Evolutionary conservation across 2,113 vertebrate species (phyloP).

Genomic region (Mugil cephalus): DNA sequence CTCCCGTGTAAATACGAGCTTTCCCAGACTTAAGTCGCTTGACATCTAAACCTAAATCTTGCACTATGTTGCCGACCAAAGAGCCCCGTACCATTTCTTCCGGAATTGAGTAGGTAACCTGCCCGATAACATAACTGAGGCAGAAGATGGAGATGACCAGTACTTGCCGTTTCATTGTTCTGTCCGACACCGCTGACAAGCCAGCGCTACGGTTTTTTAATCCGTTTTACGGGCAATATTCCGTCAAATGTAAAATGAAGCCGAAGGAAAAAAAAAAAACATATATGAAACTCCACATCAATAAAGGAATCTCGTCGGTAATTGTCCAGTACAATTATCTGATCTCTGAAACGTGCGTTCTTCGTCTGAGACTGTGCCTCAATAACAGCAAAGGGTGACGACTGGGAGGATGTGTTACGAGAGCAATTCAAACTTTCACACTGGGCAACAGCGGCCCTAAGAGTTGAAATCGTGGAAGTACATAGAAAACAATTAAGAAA

Average conservation of each 20-base stretch:
- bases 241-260: background rate
- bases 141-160: conserved; percentile 47
- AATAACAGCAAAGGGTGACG: background rate
- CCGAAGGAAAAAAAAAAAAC: accelerated
- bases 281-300: background rate
- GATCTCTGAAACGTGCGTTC: accelerated
- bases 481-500: background rate
- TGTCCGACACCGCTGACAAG: conserved; percentile 1
- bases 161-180: conserved; percentile 79
- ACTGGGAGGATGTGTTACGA: conserved; percentile 7
- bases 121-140: conserved; percentile 36
- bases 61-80: conserved; percentile 82
- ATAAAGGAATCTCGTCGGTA: background rate
- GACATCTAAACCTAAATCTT: conserved; percentile 80
- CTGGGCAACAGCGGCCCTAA: conserved; percentile 91
- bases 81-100: conserved; percentile 84
- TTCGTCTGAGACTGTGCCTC: background rate
- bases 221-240: background rate
- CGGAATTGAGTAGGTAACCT: conserved; percentile 77
- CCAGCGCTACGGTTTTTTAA: background rate
- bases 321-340: accelerated
- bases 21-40: conserved; percentile 76
- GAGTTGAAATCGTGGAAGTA: conserved; percentile 86
- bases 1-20: conserved; percentile 78
- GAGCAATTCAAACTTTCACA: background rate